These are phyloP conservation scores for Mareca penelope DNA, from an alignment of 2,797 vertebrate genomes.

Conservation along the genomic window DNA sequence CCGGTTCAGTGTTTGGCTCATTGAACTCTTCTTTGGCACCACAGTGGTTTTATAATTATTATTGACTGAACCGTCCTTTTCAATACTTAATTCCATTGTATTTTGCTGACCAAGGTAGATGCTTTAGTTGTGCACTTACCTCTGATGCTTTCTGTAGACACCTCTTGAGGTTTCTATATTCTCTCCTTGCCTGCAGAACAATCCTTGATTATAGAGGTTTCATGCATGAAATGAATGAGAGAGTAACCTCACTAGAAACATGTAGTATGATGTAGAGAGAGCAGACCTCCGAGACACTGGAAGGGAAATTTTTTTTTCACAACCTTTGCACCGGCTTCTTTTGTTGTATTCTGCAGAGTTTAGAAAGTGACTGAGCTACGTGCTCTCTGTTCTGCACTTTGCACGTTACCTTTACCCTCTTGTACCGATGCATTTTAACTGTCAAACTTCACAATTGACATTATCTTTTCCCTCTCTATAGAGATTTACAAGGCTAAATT, in stretches of 20 bases:
- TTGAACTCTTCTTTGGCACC: neutral
- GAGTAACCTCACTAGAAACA: neutral
- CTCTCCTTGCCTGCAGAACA: neutral
- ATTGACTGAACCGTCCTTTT: conserved; percentile 30
- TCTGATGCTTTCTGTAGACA: neutral
- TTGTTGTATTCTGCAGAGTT: neutral
- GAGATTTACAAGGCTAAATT: neutral
- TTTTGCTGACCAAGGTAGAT: conserved; percentile 23
- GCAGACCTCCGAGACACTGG: neutral
- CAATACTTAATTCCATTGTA: neutral
- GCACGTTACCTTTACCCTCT: neutral
- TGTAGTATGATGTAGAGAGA: neutral
- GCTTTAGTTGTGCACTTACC: neutral
- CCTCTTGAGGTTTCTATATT: neutral
- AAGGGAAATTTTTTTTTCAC: neutral
- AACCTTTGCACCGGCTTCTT: neutral
- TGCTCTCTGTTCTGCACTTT: neutral
- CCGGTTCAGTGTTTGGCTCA: neutral
- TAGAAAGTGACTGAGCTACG: neutral
- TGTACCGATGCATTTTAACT: neutral
- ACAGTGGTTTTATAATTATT: conserved; percentile 40
- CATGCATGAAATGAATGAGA: neutral
- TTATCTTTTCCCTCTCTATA: neutral
- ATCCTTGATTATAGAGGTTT: neutral
- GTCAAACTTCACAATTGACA: neutral